phyloP scores from a whole-genome alignment of 1,140 invertebrate genomes.

The Drosophila novamexicana region DNA sequence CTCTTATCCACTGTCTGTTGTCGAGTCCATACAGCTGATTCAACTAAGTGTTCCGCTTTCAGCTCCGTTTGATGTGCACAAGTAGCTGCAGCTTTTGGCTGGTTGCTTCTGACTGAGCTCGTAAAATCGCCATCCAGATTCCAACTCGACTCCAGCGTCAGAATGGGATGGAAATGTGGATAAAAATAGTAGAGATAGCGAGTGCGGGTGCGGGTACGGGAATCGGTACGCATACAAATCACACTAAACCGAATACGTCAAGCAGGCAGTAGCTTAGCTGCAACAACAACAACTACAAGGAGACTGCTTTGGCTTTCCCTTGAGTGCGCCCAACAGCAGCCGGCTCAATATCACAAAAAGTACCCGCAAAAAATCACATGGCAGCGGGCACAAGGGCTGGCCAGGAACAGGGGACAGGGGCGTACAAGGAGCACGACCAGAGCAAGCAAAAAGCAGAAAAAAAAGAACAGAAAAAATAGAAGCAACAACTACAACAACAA shows the following conservation, averaged over 20 bases:
- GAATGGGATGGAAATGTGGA: neutral
- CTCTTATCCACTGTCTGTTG: constrained; percentile 25
- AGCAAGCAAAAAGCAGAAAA: neutral
- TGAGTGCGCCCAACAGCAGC: constrained; percentile 55
- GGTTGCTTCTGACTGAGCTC: constrained; percentile 46
- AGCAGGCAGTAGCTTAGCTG: constrained; percentile 56
- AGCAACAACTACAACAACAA: constrained; percentile 4
- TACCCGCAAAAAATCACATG: constrained; percentile 68
- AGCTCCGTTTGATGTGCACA: constrained; percentile 69
- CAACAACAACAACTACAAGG: constrained; percentile 23
- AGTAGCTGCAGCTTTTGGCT: constrained; percentile 54
- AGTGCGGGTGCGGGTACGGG: neutral
- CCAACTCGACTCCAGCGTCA: constrained; percentile 2
- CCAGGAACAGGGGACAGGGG: neutral
- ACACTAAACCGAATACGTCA: constrained; percentile 78
- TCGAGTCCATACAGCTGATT: constrained; percentile 46
- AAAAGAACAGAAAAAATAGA: constrained; percentile 40
- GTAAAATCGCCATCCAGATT: constrained; percentile 47
- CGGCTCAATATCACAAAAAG: constrained; percentile 57
- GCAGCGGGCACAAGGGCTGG: neutral
- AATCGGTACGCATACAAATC: constrained; percentile 61
- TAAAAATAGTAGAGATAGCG: neutral
- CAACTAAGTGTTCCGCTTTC: constrained; percentile 72
- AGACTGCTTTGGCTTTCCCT: constrained; percentile 65
- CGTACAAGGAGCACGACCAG: constrained; percentile 13